Evolutionary conservation across 2,113 vertebrate species (phyloP), one percentile per base, ranked within the genome.

Genomic region (Larimichthys crocea): DNA sequence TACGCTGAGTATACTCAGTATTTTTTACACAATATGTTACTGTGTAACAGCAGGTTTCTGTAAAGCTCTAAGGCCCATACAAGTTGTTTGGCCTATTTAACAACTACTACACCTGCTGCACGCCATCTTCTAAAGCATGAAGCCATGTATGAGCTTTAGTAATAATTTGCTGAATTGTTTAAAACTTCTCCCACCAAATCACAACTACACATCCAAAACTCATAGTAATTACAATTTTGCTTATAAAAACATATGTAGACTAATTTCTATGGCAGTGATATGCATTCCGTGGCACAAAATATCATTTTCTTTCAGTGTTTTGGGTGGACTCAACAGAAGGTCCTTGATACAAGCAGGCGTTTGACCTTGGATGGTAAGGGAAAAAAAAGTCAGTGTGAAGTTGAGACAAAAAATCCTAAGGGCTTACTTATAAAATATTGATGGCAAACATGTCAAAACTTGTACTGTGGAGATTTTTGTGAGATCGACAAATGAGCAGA

Each of bases 401-500:
- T 85, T 88, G 52, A 87, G 78, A 89, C 52, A 55, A 63, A 71
- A 70, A 40, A 48, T 79, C 83, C 79, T 79, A 0, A 12, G 84
- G 91, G 80, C 74, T 66, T 31, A 60, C 81, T 88, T 52, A 76
- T 92, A 11, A 88, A 92, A 85, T 87, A 90, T 91, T 92, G 57
- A 92, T 86, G 82, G 61, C 55, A 87, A 90, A 90, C 78, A 90
- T 77, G 88, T 88, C 88, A 86, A 78, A 92, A 88, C 57, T 88
- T 87, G 88, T 87, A 31, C 84, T 44, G 82, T 31, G 62, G 83
- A 86, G 80, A 85, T 90, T 83, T 86, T 62, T 80, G 76, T 11
- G 74, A 83, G 85, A 92, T 88, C 81, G 88, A 92, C 89, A 91
- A 92, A 93, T 92, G 89, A 91, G 82, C 82, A 87, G 89, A 91